These are phyloP conservation scores for Clunio marinus DNA, from an alignment of 2,888 invertebrate species.

Conservation along the genomic window DNA sequence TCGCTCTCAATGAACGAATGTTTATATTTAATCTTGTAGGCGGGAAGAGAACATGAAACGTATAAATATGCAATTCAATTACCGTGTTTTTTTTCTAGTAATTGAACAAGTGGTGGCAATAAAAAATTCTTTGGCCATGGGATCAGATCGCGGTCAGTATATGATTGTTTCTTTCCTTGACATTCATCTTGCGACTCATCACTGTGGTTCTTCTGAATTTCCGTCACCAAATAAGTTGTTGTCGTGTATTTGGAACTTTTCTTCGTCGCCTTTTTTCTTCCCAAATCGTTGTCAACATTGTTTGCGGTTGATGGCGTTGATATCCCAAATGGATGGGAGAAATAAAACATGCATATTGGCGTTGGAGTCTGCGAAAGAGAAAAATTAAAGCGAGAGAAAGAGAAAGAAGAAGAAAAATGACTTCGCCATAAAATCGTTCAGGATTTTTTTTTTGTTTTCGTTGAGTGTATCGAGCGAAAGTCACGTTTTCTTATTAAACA, in stretches of 20 bases:
- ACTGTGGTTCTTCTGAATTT: conserved; percentile 35
- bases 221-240: conserved; percentile 36
- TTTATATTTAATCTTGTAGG: too few relatives aligned
- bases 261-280: background rate
- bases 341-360: conserved; percentile 57
- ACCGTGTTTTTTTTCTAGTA: conserved; percentile 41
- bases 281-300: background rate
- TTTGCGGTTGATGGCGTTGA: conserved; percentile 52
- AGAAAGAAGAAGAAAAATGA: background rate
- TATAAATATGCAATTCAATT: conserved; percentile 27
- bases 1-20: background rate
- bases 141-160: conserved; percentile 29
- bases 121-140: conserved; percentile 41
- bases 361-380: conserved; percentile 44
- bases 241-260: conserved; percentile 33
- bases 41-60: background rate
- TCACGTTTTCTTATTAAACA: conserved; percentile 35
- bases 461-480: conserved; percentile 16
- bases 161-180: background rate
- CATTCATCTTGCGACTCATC: conserved; percentile 29
- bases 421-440: background rate
- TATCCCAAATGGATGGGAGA: conserved; percentile 57
- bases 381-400: background rate
- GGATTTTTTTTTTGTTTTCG: background rate
- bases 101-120: conserved; percentile 42